Base-by-base conservation (phyloP, 2,113 vertebrate genomes). In the Psophia crepitans region DNA sequence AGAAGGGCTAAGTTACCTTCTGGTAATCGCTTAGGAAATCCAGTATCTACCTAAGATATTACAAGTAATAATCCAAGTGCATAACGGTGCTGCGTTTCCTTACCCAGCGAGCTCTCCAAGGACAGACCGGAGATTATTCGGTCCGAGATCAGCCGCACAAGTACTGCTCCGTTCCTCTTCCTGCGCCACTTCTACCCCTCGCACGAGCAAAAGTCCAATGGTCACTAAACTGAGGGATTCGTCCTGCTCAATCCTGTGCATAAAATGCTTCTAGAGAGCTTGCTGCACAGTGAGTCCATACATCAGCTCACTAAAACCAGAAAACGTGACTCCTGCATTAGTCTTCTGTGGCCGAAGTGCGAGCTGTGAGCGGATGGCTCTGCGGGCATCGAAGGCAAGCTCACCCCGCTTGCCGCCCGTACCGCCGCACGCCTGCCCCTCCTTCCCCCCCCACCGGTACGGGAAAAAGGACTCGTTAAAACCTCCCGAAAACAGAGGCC, bases 141-240 rank as follows among this genome's bases (percentile, higher is more conserved):
- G 30, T 23, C 6, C 9, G 51, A 23, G 46, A 66, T 5, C 51
- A 43, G 58, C 65, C 12, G 65, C 20, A 5, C 28, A 6, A 28
- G 37, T 1, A 12, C 37, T 6, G 64, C n/a, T 13, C 32, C 3
- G 1, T 2, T 22, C n/a, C 41, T 14, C 24, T 13, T 5, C 6
- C 10, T 7, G 32, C 9, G 1, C 1, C 32, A 28, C 32, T 12
- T 5, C 3, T 4, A 11, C 3, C 48, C 7, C 6, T 5, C 10
- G 4, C 32, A 6, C 2, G 14, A 27, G 23, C 1, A 14, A n/a
- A 39, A 0, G 6, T 3, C 68, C 7, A 10, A 41, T 6, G 18
- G 27, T 2, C 57, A 12, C 60, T 27, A 10, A 41, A 14, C 18
- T 5, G 7, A 33, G n/a, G 37, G 54, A 2, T 53, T 33, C 9